phyloP scores from a whole-genome alignment of 1,140 invertebrate genomes.

The Psix sp. region DNA sequence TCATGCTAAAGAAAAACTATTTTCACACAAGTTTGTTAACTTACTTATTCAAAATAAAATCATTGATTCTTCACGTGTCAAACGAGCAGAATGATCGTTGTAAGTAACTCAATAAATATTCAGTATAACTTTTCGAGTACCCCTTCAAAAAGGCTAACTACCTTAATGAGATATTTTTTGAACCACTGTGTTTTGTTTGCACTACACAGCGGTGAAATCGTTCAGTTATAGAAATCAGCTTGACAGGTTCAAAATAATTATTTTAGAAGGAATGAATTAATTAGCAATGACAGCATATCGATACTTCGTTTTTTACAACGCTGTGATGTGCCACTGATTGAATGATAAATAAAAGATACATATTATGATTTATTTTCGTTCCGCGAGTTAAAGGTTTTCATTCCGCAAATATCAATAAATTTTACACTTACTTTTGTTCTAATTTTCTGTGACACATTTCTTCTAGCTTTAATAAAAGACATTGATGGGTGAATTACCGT shows the following conservation, averaged over 20 bases:
- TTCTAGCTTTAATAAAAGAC: conserved; percentile 37
- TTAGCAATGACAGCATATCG: conserved; percentile 45
- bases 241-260: conserved; percentile 40
- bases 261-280: conserved; percentile 43
- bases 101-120: too few species aligned
- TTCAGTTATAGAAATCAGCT: conserved; percentile 37
- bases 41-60: too few species aligned
- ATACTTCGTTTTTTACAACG: conserved; percentile 44
- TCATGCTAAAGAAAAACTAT: too few species aligned
- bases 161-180: not conserved
- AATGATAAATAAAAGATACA: conserved; percentile 45
- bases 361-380: conserved; percentile 47
- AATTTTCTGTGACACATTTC: conserved; percentile 50
- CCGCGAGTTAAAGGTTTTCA: conserved; percentile 36
- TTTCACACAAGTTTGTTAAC: too few species aligned
- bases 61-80: too few species aligned
- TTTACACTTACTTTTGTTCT: conserved; percentile 51
- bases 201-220: conserved; percentile 19
- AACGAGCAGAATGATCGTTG: too few species aligned
- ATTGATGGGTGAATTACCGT: conserved; percentile 33
- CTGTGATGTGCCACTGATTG: conserved; percentile 41
- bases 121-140: too few species aligned
- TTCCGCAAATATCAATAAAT: conserved; percentile 32
- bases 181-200: conserved; percentile 6
- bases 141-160: too few species aligned